These are phyloP conservation scores for Bujurquina vittata DNA, from an alignment of 2,113 vertebrate species.

Conservation along the genomic window DNA sequence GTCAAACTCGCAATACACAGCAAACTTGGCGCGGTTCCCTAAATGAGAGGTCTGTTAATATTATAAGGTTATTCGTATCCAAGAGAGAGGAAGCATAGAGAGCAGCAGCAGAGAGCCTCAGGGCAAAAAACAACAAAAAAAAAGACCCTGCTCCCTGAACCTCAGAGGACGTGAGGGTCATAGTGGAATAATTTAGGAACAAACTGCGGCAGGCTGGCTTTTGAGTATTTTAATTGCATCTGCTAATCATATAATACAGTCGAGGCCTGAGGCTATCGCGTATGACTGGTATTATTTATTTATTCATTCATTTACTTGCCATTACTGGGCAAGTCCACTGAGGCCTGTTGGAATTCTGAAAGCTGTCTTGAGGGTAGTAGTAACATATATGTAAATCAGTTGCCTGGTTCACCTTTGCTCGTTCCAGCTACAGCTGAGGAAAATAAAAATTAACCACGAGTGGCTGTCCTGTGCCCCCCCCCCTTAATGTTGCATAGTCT, in stretches of 20 bases:
- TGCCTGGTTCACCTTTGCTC: conserved; percentile 63
- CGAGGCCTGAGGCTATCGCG: conserved; percentile 59
- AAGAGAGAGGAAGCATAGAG: conserved; percentile 24
- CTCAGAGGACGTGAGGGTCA: conserved; percentile 63
- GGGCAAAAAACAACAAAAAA: conserved; percentile 47
- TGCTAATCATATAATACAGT: conserved; percentile 78
- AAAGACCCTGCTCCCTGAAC: conserved; percentile 54
- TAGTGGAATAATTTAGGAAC: conserved; percentile 64
- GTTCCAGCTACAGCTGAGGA: conserved; percentile 7
- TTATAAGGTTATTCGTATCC: conserved; percentile 22
- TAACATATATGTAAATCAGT: conserved; percentile 70
- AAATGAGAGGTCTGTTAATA: conserved; percentile 20
- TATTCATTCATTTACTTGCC: conserved; percentile 77
- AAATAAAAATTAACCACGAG: conserved; percentile 65
- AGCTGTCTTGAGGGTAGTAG: conserved; percentile 58
- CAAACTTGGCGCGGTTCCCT: not conserved
- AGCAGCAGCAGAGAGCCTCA: conserved; percentile 12
- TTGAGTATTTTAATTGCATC: conserved; percentile 75
- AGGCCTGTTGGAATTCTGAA: conserved; percentile 56
- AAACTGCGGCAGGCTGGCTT: conserved; percentile 62
- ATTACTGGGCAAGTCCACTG: conserved; percentile 61
- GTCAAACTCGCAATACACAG: not conserved
- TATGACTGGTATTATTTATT: conserved; percentile 76
- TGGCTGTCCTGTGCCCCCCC: conserved; percentile 10
- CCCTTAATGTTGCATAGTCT: conserved; percentile 52